Percentiles rank a stretch among this genome's conserved stretches.
Conservation (phyloP, 2,113 vertebrate genomes). For the Saguinus midas region DNA sequence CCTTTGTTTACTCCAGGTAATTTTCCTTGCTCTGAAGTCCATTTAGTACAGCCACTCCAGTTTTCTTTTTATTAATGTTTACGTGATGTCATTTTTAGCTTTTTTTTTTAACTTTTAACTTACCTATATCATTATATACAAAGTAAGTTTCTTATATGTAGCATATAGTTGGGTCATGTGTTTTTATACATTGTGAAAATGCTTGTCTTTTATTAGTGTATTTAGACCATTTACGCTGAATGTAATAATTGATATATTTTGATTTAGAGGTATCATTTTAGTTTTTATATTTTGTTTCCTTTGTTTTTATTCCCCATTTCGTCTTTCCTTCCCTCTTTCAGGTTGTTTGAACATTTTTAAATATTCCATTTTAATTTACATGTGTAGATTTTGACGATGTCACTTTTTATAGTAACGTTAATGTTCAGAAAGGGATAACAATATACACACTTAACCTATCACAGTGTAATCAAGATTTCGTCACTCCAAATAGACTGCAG, state of each 20-base stretch:
- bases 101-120: background rate
- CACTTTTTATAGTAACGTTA: background rate
- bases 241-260: background rate
- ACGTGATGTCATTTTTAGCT: background rate
- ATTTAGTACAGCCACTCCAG: background rate
- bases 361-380: background rate
- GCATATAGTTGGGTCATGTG: background rate
- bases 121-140: background rate
- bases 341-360: background rate
- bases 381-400: background rate
- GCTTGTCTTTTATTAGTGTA: background rate
- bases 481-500: background rate
- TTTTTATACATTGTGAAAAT: background rate
- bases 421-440: background rate
- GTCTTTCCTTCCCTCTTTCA: background rate
- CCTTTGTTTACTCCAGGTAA: background rate
- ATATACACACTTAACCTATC: background rate
- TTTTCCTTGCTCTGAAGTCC: background rate
- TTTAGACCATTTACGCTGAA: background rate
- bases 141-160: background rate
- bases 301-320: background rate
- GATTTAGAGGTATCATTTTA: background rate
- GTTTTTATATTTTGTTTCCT: background rate
- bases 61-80: background rate
- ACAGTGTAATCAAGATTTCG: background rate